These are phyloP conservation scores for Neocrepidodera transversa DNA, from an alignment of 2,888 invertebrate species.

Conservation along the genomic window DNA sequence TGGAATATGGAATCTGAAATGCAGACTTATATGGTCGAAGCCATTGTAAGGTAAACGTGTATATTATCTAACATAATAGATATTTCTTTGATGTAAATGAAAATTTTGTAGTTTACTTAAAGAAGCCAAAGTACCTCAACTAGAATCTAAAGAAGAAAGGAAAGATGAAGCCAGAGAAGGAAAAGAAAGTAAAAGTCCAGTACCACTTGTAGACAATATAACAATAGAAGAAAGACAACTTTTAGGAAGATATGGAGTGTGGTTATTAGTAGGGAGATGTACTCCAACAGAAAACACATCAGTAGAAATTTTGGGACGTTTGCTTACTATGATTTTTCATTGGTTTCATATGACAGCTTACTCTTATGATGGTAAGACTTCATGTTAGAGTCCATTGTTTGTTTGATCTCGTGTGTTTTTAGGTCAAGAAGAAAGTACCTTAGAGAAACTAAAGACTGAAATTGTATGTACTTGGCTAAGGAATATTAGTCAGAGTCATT, in stretches of 20 bases:
- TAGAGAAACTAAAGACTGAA: slow-evolving; percentile 91
- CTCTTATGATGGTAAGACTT: slow-evolving; percentile 82
- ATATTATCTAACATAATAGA: not conserved
- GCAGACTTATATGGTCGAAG: slow-evolving; percentile 93
- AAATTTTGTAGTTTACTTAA: slow-evolving; percentile 73
- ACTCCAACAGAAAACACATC: slow-evolving; percentile 80
- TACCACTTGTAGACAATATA: slow-evolving; percentile 70
- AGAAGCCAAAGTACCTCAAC: slow-evolving; percentile 85
- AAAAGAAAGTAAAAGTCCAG: slow-evolving; percentile 58
- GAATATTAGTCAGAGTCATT: slow-evolving; percentile 81
- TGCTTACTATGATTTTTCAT: slow-evolving; percentile 96
- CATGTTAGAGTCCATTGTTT: slow-evolving; percentile 1
- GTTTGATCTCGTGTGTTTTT: slow-evolving; percentile 25
- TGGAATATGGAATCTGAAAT: slow-evolving; percentile 91
- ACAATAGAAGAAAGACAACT: slow-evolving; percentile 87
- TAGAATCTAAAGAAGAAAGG: slow-evolving; percentile 67
- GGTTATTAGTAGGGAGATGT: slow-evolving; percentile 94
- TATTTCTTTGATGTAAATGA: not conserved
- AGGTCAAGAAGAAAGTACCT: slow-evolving; percentile 81
- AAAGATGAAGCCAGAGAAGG: slow-evolving; percentile 45
- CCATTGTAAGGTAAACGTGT: slow-evolving; percentile 79
- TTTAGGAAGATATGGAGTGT: slow-evolving; percentile 94
- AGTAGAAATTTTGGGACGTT: slow-evolving; percentile 82
- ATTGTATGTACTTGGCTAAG: slow-evolving; percentile 93
- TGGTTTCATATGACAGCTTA: slow-evolving; percentile 99